phyloP scores from a whole-genome alignment of 2,113 vertebrate species.

The Cryptotis parvus region DNA sequence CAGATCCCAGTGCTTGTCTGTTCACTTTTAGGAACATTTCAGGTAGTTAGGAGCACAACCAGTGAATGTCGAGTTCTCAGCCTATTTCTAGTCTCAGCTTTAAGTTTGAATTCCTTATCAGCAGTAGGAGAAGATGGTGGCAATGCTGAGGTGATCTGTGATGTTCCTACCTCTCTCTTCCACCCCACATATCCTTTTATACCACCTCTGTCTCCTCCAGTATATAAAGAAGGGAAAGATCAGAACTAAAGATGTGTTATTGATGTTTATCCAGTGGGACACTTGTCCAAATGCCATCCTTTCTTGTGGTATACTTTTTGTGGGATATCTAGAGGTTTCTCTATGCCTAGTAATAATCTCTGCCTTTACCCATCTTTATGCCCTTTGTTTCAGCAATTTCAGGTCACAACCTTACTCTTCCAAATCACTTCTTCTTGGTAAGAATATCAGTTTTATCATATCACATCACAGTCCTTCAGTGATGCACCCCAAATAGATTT shows the following conservation, averaged over 20 bases:
- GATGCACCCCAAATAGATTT: neutral
- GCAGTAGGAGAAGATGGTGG: neutral
- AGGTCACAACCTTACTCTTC: neutral
- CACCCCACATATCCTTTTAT: neutral
- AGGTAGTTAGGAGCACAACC: neutral
- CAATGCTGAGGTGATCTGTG: neutral
- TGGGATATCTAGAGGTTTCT: neutral
- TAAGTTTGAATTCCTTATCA: neutral
- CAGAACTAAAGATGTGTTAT: neutral
- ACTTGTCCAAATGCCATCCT: neutral
- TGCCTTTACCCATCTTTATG: neutral
- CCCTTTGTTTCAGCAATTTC: neutral
- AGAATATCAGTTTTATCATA: neutral
- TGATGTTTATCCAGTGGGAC: neutral
- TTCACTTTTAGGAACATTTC: neutral
- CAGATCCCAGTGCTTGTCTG: neutral
- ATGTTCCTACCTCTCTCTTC: neutral
- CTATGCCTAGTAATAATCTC: neutral
- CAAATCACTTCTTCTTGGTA: neutral
- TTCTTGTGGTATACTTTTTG: neutral
- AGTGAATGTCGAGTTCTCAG: neutral
- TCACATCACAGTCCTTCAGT: no score
- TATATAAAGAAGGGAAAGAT: neutral
- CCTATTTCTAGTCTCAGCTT: neutral
- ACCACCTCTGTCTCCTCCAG: neutral